Evolutionary conservation across 2,113 vertebrate genomes (phyloP), one percentile per base, ranked within the genome.

Genomic region (Podiceps cristatus): DNA sequence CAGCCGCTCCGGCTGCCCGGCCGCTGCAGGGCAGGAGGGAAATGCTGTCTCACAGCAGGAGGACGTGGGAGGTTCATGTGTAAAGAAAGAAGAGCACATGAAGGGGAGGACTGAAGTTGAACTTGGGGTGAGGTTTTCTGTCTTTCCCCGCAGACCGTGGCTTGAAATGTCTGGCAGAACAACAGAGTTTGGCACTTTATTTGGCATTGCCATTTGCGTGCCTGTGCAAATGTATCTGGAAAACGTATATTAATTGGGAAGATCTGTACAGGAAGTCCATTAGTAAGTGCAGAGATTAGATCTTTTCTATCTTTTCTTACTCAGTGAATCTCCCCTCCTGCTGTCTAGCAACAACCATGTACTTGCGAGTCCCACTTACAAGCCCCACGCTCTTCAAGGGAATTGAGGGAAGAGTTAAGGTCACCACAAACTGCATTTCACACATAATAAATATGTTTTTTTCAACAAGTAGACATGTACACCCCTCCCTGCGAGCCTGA

Each of bases 21-120:
- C 35, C 23, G 1, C 44, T 1, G 2, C 35, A 7, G 31, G 25
- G 47, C 25, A 8, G 67, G 56, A 20, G 67, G 81, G 14, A 28
- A 11, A 29, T 18, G 1, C 14, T 5, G 13, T 9, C 15, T 15
- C n/a, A 4, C 29, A 29, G 52, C 35, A 13, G 33, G 82, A 22
- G 19, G 12, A 24, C 4, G 0, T 6, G 69, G 17, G 7, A 31
- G 8, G 49, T 13, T 19, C 18, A 13, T 2, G 0, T 6, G 31
- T 13, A 7, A 17, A 45, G 58, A 44, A 25, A 35, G 55, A 31
- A 45, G 56, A 52, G 13, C 9, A 1, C 8, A 23, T 64, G 3
- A 33, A 19, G 47, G 64, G 47, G 4, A 18, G 35, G 50, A 3
- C 35, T 24, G 24, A 14, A 29, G 16, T 3, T 29, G 58, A 25